Base-by-base conservation (phyloP, 2,797 vertebrate species). In the Coracias cyanogaster region DNA sequence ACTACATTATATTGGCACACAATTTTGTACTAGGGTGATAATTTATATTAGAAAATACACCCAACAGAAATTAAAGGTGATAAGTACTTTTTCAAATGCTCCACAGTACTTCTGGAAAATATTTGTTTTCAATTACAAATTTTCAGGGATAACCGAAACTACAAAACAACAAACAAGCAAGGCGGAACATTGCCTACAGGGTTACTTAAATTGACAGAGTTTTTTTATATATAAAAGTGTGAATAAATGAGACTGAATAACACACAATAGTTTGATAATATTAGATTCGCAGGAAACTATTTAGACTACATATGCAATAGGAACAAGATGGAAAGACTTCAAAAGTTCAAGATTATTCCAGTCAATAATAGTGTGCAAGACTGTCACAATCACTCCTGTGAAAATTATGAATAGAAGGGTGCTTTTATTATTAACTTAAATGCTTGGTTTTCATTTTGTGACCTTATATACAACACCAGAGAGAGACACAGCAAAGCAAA, bases 141-240 rank as follows among this genome's bases (percentile, higher is more conserved):
- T 88, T 94, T 97, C 90, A 97, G 89, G 88, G 79, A 77, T 77
- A 76, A 82, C 29, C 43, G 24, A 95, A 96, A 69, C 39, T 65
- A 92, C 16, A 86, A 89, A 66, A 77, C 26, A 51, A 39, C 9
- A 96, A 82, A 93, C 90, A 96, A 95, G 89, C 82, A 93, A 84
- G 70, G 55, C 49, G 89, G 93, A 89, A 91, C n/a, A 69, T 41
- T 54, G 31, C 89, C 90, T 92, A 94, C 22, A 90, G 83, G 79
- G 92, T 91, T 92, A 74, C 89, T 91, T 90, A 89, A 54, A 78
- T 55, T 82, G 82, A 92, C 95, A 73, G 74, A 29, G 19, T n/a
- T 81, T 91, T 92, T 91, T 49, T 48, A 66, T 49, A 37, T 72
- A 82, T 79, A 94, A 96, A 97, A 94, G 43, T 78, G 84, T 15